Conservation (phyloP, 2,797 vertebrate genomes). For the Halcyon badia region DNA sequence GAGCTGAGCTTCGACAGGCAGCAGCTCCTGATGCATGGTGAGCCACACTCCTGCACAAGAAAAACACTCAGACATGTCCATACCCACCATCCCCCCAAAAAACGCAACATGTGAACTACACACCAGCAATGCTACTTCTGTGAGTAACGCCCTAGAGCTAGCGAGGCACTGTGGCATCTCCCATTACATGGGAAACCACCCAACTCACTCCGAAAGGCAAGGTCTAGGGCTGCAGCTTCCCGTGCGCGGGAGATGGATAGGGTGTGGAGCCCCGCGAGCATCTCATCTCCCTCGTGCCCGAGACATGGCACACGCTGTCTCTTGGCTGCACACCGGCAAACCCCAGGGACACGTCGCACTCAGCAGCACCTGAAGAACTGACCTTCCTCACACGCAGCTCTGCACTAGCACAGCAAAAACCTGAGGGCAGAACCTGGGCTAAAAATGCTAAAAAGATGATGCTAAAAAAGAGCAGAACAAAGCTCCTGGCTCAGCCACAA, state of each 20-base stretch:
- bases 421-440: neutral
- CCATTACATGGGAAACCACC: neutral
- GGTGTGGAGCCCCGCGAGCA: neutral
- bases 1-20: neutral
- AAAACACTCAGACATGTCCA: neutral
- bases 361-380: rapidly evolving
- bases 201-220: neutral
- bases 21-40: rapidly evolving
- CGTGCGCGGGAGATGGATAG: rapidly evolving
- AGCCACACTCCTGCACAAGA: rapidly evolving
- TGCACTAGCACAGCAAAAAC: neutral
- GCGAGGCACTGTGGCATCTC: neutral
- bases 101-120: rapidly evolving
- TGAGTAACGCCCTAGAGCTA: neutral
- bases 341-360: rapidly evolving
- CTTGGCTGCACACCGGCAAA: neutral
- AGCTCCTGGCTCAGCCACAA: neutral
- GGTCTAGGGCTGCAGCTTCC: rapidly evolving
- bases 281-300: rapidly evolving
- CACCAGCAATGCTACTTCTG: neutral
- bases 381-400: neutral
- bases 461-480: neutral
- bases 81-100: neutral
- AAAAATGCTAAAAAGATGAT: too few species aligned
- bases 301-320: rapidly evolving